Evolutionary conservation across 1,140 invertebrate species (phyloP).

Genomic region (Drosophila bipectinata): DNA sequence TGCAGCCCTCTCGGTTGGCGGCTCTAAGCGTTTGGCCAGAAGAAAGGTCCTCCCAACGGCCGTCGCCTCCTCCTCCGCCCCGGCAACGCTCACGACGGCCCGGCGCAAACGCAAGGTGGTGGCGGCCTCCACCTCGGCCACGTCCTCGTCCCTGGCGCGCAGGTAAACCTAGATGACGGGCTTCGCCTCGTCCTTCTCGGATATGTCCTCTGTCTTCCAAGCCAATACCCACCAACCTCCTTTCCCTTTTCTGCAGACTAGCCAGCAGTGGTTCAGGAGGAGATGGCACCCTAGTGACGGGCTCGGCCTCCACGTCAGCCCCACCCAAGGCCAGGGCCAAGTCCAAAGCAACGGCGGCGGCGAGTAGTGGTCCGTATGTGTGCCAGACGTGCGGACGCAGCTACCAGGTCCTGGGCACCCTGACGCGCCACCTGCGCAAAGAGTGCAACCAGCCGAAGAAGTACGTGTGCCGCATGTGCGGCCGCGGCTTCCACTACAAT

Average conservation of each 20-base stretch:
- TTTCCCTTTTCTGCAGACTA: slow-evolving; percentile 35
- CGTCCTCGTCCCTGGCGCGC: slow-evolving; percentile 29
- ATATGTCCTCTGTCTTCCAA: not conserved
- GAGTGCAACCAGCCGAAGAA: slow-evolving; percentile 85
- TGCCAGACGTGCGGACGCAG: slow-evolving; percentile 86
- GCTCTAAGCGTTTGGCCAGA: slow-evolving; percentile 52
- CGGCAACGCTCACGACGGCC: slow-evolving; percentile 45
- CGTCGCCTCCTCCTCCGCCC: slow-evolving; percentile 2
- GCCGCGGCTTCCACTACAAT: slow-evolving; percentile 85
- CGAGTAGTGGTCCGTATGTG: slow-evolving; percentile 69
- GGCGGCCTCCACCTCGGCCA: slow-evolving; percentile 4
- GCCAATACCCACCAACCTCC: not conserved
- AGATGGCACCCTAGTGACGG: slow-evolving; percentile 16
- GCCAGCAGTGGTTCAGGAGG: slow-evolving; percentile 8
- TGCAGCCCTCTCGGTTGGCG: slow-evolving; percentile 31
- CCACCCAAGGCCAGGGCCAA: slow-evolving; percentile 13
- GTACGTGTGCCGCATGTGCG: slow-evolving; percentile 84
- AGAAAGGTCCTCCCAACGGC: slow-evolving; percentile 43
- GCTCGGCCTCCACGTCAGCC: slow-evolving; percentile 1
- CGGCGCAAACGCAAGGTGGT: slow-evolving; percentile 59
- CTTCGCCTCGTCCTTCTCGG: not conserved
- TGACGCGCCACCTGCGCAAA: slow-evolving; percentile 85
- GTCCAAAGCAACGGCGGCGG: slow-evolving; percentile 13
- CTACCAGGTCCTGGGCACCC: slow-evolving; percentile 85
- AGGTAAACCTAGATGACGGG: slow-evolving; percentile 53